Conservation (phyloP, 2,113 vertebrate genomes). For the Halichoeres trimaculatus region DNA sequence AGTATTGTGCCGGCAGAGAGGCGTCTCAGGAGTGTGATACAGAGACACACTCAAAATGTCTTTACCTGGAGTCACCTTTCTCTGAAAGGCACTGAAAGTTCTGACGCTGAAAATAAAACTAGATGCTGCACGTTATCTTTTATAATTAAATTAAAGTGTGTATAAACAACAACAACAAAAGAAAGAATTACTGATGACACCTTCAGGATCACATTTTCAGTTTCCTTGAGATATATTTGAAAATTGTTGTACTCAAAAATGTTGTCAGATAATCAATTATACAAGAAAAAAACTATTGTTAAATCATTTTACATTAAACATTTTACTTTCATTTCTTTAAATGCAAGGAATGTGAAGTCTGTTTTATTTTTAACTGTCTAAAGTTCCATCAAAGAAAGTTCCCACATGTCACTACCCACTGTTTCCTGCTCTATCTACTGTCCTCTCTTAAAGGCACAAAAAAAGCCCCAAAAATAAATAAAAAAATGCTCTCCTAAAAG, state of each 20-base stretch:
- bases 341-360: no score
- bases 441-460: no score
- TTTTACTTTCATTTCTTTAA: no score
- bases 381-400: no score
- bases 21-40: constrained; percentile 33
- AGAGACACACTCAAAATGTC: constrained; percentile 1
- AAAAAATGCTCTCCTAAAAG: no score
- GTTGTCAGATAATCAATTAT: background rate
- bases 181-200: background rate
- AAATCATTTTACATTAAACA: no score
- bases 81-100: constrained; percentile 9
- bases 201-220: background rate
- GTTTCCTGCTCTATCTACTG: no score
- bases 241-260: background rate
- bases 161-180: background rate
- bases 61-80: constrained; percentile 45
- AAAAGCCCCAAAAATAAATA: no score
- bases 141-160: background rate
- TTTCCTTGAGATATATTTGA: background rate
- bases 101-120: background rate
- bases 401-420: no score
- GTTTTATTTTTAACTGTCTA: no score
- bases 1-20: constrained; percentile 44
- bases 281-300: no score
- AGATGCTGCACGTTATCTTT: background rate